Evolutionary conservation across 1,140 invertebrate species (phyloP), one percentile per base, ranked within the genome.

Genomic region (Polypedilum vanderplanki): DNA sequence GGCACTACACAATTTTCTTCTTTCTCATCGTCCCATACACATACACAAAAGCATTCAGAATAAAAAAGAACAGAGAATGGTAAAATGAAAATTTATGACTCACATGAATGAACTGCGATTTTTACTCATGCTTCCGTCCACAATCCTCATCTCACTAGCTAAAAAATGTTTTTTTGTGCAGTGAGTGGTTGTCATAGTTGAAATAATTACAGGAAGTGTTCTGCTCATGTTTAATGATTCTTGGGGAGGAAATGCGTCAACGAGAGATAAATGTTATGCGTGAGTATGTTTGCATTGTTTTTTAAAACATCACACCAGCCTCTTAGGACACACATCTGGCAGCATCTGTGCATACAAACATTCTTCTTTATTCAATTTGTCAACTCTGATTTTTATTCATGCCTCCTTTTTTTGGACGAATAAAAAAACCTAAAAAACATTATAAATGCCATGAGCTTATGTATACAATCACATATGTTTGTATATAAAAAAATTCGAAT

Each of bases 361-460:
- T 1, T n/a, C 46, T 1, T 57, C 12, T 12, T n/a, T 57, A 46
- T 46, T 9, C 41, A 46, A 33, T 33, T 33, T 33, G 24, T 33
- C 24, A 33, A 33, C 24, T 33, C 24, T 33, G 24, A 33, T 33
- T 33, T 33, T 33, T 33, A 33, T 33, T 33, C 41, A 15, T 46
- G n/a, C 46, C 12, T n/a, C 3, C 46, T 33, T 33, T 33, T n/a
- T 33, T 33, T 5, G 5, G 24, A 33, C 24, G 8, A 57, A 46
- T 10, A 46, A 46, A 46, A 57, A 57, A 57, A n/a, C 46, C n/a
- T 57, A n/a, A 57, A 57, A 57, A 57, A 57, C n/a, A 57, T 57
- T 57, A 57, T 15, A 57, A 57, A 57, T 57, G 46, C 3, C 46
- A 57, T n/a, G 4, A 57, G 46, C 12, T 57, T 15, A 12, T 15